Percentiles rank a stretch among this genome's conserved stretches.
Conservation (phyloP, 2,113 vertebrate genomes). For the Nycticebus coucang region DNA sequence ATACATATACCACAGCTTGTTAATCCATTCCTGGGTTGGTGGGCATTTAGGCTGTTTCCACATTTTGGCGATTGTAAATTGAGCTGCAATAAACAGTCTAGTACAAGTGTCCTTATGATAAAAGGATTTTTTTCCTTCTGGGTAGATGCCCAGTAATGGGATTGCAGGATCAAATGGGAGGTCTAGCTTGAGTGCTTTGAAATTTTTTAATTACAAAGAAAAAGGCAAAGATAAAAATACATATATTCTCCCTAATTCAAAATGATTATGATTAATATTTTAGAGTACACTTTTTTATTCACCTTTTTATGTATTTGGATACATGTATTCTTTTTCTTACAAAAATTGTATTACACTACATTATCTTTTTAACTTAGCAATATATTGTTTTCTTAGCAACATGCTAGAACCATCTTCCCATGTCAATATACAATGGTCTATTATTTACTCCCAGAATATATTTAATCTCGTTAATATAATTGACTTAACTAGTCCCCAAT, state of each 20-base stretch:
- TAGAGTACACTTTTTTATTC: background rate
- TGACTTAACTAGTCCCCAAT: background rate
- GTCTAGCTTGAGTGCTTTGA: too few species aligned
- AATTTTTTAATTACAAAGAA: background rate
- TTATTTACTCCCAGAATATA: background rate
- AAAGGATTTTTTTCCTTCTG: too few species aligned
- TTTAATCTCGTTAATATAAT: background rate
- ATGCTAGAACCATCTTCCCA: background rate
- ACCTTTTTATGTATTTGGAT: background rate
- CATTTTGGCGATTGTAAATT: too few species aligned
- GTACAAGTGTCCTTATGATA: too few species aligned
- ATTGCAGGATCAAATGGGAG: too few species aligned
- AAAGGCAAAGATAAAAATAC: background rate
- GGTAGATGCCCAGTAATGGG: too few species aligned
- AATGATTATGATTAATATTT: constrained; percentile 18
- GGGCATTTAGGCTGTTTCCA: too few species aligned
- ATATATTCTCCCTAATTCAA: background rate
- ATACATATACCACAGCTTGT: too few species aligned
- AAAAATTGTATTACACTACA: background rate
- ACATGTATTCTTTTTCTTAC: background rate
- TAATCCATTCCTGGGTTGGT: too few species aligned
- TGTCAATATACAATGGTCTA: background rate
- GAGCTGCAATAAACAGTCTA: too few species aligned
- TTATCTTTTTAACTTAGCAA: background rate
- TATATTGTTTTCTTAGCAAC: background rate